Percentiles rank a stretch among this genome's conserved stretches.
These are phyloP conservation scores for Merluccius polli DNA, from an alignment of 2,797 vertebrate genomes.

Conservation along the genomic window DNA sequence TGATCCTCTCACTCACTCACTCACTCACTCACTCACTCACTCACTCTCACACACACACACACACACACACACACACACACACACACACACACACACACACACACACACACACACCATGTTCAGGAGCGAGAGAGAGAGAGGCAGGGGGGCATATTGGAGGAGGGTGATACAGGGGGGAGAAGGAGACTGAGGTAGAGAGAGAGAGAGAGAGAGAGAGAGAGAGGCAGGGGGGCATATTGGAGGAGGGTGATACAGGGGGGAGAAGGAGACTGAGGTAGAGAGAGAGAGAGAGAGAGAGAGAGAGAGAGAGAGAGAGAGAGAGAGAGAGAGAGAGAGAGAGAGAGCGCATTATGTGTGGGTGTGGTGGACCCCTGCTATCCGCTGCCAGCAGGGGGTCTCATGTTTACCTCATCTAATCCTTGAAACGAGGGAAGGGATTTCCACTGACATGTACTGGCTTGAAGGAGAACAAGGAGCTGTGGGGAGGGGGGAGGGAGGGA, in stretches of 20 bases:
- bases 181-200: neutral
- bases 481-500: neutral
- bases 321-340: neutral
- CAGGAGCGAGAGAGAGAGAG: neutral
- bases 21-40: neutral
- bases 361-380: neutral
- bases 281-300: neutral
- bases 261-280: neutral
- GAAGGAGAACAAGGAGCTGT: too few relatives aligned
- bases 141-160: neutral
- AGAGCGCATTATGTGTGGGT: neutral
- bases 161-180: too few relatives aligned
- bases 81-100: constrained; percentile 10
- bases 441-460: too few relatives aligned
- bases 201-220: neutral
- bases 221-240: neutral
- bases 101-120: constrained; percentile 4
- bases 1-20: constrained; percentile 5
- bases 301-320: neutral
- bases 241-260: too few relatives aligned
- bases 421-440: neutral
- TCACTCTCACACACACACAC: neutral
- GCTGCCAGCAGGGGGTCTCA: neutral
- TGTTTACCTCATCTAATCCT: neutral
- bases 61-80: constrained; percentile 4